These are phyloP conservation scores for Monopterus albus DNA, from an alignment of 2,113 vertebrate genomes.

Conservation along the genomic window DNA sequence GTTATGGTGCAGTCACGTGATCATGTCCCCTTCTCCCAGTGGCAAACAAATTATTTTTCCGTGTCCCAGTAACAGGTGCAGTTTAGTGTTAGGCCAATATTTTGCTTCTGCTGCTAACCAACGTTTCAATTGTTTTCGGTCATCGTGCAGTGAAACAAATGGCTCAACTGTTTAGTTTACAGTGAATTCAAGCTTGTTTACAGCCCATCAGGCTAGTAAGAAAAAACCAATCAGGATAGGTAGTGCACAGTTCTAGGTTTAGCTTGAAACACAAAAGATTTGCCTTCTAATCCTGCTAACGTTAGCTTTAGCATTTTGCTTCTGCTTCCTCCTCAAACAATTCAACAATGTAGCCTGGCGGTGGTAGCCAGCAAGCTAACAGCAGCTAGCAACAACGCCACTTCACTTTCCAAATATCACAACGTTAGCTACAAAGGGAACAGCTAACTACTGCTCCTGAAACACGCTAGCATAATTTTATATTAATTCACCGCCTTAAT, in stretches of 20 bases:
- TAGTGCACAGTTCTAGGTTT: background rate
- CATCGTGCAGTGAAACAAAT: background rate
- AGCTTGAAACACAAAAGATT: background rate
- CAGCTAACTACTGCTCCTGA: no score
- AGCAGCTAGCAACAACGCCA: conserved; percentile 52
- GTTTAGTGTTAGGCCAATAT: conserved; percentile 3
- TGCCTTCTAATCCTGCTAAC: conserved; percentile 11
- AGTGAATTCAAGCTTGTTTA: background rate
- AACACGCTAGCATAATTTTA: background rate
- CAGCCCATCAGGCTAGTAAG: background rate
- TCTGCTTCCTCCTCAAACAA: conserved; percentile 51
- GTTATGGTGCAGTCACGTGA: conserved; percentile 56
- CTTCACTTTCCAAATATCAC: background rate
- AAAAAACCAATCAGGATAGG: background rate
- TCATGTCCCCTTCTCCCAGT: conserved; percentile 5
- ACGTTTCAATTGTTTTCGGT: no score
- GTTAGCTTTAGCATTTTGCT: conserved; percentile 37
- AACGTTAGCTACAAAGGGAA: background rate
- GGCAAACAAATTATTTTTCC: conserved; percentile 22
- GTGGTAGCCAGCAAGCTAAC: conserved; percentile 62
- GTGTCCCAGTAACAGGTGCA: conserved; percentile 52
- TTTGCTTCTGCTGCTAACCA: background rate
- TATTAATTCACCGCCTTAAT: no score
- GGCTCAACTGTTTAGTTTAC: background rate
- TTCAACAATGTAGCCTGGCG: conserved; percentile 36